These are phyloP conservation scores for Moxostoma hubbsi DNA, from an alignment of 2,797 vertebrate genomes.

Conservation along the genomic window DNA sequence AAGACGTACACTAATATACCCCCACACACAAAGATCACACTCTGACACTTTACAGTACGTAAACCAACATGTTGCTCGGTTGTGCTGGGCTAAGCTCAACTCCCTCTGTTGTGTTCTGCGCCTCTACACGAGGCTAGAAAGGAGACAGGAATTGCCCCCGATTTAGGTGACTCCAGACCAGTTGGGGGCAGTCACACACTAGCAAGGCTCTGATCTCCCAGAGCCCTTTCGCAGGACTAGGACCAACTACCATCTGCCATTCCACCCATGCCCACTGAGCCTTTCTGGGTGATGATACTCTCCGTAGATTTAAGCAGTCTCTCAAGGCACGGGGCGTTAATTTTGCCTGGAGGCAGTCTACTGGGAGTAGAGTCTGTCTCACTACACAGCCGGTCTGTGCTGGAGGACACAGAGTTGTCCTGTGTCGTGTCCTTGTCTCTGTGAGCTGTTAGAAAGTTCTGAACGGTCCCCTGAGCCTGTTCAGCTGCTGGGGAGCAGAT, in stretches of 20 bases:
- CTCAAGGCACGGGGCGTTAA: slow-evolving; percentile 82
- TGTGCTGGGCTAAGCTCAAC: slow-evolving; percentile 44
- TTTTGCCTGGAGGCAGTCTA: slow-evolving; percentile 74
- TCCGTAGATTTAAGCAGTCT: slow-evolving; percentile 82
- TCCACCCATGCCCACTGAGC: slow-evolving; percentile 65
- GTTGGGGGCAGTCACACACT: slow-evolving; percentile 17
- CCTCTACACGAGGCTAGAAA: slow-evolving; percentile 77
- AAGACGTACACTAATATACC: slow-evolving; percentile 42
- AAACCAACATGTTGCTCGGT: slow-evolving; percentile 4
- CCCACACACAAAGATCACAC: slow-evolving; percentile 59
- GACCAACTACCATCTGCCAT: slow-evolving; percentile 70
- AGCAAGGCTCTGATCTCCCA: slow-evolving; percentile 42
- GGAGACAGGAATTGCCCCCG: slow-evolving; percentile 59
- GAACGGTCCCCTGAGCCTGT: slow-evolving; percentile 67
- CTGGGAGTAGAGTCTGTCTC: slow-evolving; percentile 69
- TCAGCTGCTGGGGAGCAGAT: slow-evolving; percentile 76
- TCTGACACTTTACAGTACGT: slow-evolving; percentile 52
- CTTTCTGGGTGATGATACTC: slow-evolving; percentile 79
- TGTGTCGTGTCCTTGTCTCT: slow-evolving; percentile 76
- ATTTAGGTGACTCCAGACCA: slow-evolving; percentile 36
- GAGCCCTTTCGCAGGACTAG: slow-evolving; percentile 67
- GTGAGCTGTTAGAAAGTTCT: slow-evolving; percentile 59
- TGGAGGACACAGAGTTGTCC: slow-evolving; percentile 82
- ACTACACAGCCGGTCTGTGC: slow-evolving; percentile 72
- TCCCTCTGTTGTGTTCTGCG: slow-evolving; percentile 52